Evolutionary conservation across 2,113 vertebrate species (phyloP), one percentile per base, ranked within the genome.

Genomic region (Dasyornis broadbenti): DNA sequence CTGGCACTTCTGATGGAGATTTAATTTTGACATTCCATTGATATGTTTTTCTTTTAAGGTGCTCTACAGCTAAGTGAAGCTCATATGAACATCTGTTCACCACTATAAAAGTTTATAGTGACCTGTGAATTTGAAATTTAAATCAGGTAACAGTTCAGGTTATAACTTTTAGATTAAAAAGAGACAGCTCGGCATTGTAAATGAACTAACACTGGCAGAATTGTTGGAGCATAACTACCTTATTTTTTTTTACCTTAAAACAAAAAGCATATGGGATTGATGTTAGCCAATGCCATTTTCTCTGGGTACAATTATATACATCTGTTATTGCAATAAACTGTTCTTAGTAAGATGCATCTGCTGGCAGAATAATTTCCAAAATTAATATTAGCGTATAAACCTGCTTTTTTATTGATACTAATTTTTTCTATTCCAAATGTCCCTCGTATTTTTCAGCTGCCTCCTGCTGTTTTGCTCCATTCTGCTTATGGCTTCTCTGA

Each of bases 111-210:
- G 44, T 95, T 97, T 95, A 97, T 82, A 95, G 91, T 96, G 96
- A 96, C 11, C 20, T 91, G 68, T 90, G 77, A 96, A 97, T 98
- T 96, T 97, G 84, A 98, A 97, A 97, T 97, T 96, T 98, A 98
- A 97, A 97, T 97, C 92, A 97, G 64, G 44, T 90, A 95, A 59
- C 56, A 78, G 97, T 97, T 97, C 82, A 86, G 72, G 44, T 96
- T 94, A 94, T 89, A 97, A 85, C 75, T 94, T 97, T 93, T 85
- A 97, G 70, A 93, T 97, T 94, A 93, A 97, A 97, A 97, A 96
- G 82, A 90, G 94, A 93, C 72, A 95, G 64, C 86, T 95, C 10
- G 1, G 17, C 61, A 33, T 95, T 95, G 83, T 87, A 96, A 93
- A 88, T 72, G 73, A 95, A 76, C 72, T 66, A 76, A 64, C 2